Evolutionary conservation across 2,797 vertebrate species (phyloP), one percentile per base, ranked within the genome.

Genomic region (Sebastolobus alascanus): DNA sequence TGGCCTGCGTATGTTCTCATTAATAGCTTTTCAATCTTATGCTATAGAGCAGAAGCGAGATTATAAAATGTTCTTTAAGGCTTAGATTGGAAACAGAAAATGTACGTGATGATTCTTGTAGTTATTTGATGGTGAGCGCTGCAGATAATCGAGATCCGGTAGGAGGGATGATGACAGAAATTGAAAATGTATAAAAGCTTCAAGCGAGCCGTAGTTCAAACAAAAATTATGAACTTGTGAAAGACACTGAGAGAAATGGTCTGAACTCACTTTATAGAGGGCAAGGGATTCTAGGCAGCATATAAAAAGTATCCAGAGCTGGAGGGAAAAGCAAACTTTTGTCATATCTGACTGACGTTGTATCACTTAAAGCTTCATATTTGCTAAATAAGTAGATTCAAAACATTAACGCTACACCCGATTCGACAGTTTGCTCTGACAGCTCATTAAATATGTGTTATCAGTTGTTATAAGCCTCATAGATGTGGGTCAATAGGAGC

Each of bases 21-120:
- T 94, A 93, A 94, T 94, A 83, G 85, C 85, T 93, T 93, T 94
- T 93, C 93, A 93, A 92, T 91, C 90, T 86, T 73, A 81, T 79
- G 74, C 78, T 85, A 89, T 74, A 71, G 74, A 87, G 86, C 84
- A 79, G 71, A 82, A 46, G 68, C 67, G 46, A 86, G 77, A 84
- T 87, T 86, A 86, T 69, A 56, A 89, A 88, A 82, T 68, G 74
- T 75, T 27, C 70, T 72, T 75, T 69, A 31, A 31, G 37, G 61
- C 61, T 80, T 69, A 67, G 75, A 80, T 77, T 85, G 73, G 81
- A 86, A 90, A 86, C 56, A 77, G 74, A 75, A 89, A 83, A 70
- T 63, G 87, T 75, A 64, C 73, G 73, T 75, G 83, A 78, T 72
- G 38, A 73, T 46, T 82, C 68, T 75, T 78, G 87, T 84, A 83